Evolutionary conservation across 2,888 invertebrate genomes (phyloP), one percentile per base, ranked within the genome.

Genomic region (Brassicogethes aeneus): DNA sequence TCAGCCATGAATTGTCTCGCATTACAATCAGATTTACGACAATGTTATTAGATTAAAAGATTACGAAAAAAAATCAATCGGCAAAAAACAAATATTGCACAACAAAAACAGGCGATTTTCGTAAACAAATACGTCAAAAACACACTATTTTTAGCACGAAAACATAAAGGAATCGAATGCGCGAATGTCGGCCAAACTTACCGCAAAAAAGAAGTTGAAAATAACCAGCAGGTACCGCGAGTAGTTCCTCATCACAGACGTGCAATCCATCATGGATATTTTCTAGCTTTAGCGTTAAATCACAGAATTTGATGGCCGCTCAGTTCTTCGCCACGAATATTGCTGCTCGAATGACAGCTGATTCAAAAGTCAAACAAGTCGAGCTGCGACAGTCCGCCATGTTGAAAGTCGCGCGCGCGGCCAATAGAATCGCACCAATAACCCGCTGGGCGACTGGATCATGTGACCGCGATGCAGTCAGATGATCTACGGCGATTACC

Each of bases 201-300:
- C 91, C 73, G 86, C 85, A 70, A 89, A 85, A 51, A 88, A 68
- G 51, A 88, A 76, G 69, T 90, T 91, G 74, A 89, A 86, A 52
- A 84, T 72, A 66, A 89, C 86, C 41, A 90, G 76, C 46, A 89
- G 74, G 65, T 85, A 89, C 67, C 58, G 48, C 17, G 60, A 51
- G 51, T 60, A 60, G 31, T 53, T 88, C 39, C 58, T 45, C 48
- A 56, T 47, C 34, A 57, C 46, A 34, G 41, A 44, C 15, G 46
- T 40, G 37, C 51, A 56, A 45, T 55, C 57, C 51, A 58, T 54
- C 23, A 23, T 23, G n/a, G n/a, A n/a, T 23, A 23, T 23, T 10
- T 5, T 23, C 10, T 10, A 7, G 23, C 5, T 10, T 23, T 23
- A 5, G 5, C 10, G 23, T 23, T 5, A 10, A 23, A 23, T 10